phyloP scores from a whole-genome alignment of 2,888 invertebrate species.

The Apotomis betuletana region DNA sequence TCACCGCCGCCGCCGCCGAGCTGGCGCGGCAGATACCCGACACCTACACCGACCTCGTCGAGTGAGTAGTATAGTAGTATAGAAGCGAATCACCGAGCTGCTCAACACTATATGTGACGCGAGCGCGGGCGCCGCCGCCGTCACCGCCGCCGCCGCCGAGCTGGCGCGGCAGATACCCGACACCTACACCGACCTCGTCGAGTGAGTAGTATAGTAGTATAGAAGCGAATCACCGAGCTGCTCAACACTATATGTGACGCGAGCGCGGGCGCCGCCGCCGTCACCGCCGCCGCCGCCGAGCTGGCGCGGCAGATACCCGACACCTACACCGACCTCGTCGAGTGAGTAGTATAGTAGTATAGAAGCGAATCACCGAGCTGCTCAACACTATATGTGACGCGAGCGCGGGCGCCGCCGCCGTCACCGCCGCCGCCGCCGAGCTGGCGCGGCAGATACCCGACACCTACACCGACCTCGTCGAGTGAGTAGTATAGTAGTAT shows the following conservation, averaged over 20 bases:
- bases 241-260: not conserved
- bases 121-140: conserved; percentile 13
- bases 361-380: conserved; percentile 26
- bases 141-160: conserved; percentile 19
- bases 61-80: conserved; percentile 19
- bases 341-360: conserved; percentile 19
- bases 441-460: conserved; percentile 1
- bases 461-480: conserved; percentile 5
- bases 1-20: conserved; percentile 19
- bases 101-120: not conserved
- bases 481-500: conserved; percentile 19
- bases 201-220: conserved; percentile 19
- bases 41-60: conserved; percentile 5
- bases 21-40: conserved; percentile 1
- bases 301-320: conserved; percentile 1
- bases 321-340: conserved; percentile 5
- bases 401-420: conserved; percentile 13
- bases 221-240: conserved; percentile 26
- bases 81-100: conserved; percentile 26
- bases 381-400: not conserved
- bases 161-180: conserved; percentile 1
- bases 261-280: conserved; percentile 13
- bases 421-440: conserved; percentile 19
- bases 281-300: conserved; percentile 19
- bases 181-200: conserved; percentile 5